These are phyloP conservation scores for Heptranchias perlo DNA, from an alignment of 2,113 vertebrate species.

Conservation along the genomic window DNA sequence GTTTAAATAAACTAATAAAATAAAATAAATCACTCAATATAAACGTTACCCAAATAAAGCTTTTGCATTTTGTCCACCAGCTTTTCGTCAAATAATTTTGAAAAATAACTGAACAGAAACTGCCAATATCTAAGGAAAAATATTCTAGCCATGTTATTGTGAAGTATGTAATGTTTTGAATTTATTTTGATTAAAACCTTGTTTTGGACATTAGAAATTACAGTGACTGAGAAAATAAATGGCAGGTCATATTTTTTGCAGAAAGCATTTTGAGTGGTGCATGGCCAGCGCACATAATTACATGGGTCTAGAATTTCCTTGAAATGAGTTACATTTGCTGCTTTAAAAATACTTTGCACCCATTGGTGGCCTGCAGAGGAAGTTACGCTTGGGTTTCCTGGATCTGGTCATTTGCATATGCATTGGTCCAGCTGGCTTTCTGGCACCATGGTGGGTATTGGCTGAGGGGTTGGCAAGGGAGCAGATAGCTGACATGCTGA, in stretches of 20 bases:
- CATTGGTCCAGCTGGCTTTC: not conserved
- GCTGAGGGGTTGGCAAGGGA: not conserved
- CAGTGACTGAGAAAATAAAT: not conserved
- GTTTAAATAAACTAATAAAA: constrained; percentile 14
- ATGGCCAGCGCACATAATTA: not conserved
- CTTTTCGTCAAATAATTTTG: not conserved
- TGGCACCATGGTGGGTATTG: not conserved
- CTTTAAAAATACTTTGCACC: not conserved
- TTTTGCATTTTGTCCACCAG: no score
- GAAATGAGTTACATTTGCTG: not conserved
- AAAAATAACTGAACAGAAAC: not conserved
- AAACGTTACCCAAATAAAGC: not conserved
- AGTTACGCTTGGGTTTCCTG: not conserved
- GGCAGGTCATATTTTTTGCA: not conserved
- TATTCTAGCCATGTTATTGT: not conserved
- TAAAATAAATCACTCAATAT: not conserved
- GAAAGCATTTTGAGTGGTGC: not conserved
- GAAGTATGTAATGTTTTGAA: not conserved
- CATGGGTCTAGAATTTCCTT: not conserved
- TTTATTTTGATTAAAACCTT: not conserved
- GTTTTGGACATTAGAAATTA: not conserved
- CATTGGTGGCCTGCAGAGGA: not conserved
- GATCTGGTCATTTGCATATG: no score
- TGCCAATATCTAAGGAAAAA: not conserved
- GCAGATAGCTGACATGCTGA: not conserved